Percentiles rank a stretch among this genome's conserved stretches.
Evolutionary conservation across 92 coral and sea anemone species (phyloP).

Genomic region (Actinostola sp.): DNA sequence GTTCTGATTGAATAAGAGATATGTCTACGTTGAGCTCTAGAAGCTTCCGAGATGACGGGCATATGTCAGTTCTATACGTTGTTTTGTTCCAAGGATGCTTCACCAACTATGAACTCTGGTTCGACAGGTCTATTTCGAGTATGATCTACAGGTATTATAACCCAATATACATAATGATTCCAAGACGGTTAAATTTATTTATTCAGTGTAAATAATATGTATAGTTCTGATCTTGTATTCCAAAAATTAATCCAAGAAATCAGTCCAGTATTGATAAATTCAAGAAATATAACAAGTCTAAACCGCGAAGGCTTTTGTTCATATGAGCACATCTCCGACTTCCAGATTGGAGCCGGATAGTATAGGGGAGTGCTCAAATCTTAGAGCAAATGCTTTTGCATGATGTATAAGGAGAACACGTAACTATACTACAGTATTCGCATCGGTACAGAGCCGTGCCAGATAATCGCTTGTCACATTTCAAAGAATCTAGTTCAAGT

Average conservation of each 20-base stretch:
- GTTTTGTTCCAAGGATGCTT: too few relatives aligned
- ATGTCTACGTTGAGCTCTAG: too few relatives aligned
- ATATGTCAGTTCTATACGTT: too few relatives aligned
- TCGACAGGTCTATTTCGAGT: background rate
- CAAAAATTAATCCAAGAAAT: background rate
- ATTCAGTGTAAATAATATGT: conserved; percentile 42
- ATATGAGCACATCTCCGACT: too few relatives aligned
- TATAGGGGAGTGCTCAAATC: too few relatives aligned
- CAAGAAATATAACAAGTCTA: background rate
- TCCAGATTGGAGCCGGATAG: too few relatives aligned
- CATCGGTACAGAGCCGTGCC: background rate
- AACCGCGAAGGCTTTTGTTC: background rate
- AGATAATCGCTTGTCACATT: background rate
- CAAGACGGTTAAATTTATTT: conserved; percentile 32
- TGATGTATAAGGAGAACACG: background rate
- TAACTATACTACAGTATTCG: too few relatives aligned
- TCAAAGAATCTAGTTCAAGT: background rate
- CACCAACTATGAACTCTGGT: too few relatives aligned
- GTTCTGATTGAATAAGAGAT: too few relatives aligned
- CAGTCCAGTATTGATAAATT: background rate
- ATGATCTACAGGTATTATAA: background rate
- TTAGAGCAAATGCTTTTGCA: too few relatives aligned
- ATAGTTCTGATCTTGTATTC: conserved; percentile 12
- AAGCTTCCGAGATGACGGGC: too few relatives aligned
- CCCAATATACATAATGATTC: conserved; percentile 17